These are phyloP conservation scores for Notolepis coatsorum DNA, from an alignment of 2,797 vertebrate genomes.

Conservation along the genomic window DNA sequence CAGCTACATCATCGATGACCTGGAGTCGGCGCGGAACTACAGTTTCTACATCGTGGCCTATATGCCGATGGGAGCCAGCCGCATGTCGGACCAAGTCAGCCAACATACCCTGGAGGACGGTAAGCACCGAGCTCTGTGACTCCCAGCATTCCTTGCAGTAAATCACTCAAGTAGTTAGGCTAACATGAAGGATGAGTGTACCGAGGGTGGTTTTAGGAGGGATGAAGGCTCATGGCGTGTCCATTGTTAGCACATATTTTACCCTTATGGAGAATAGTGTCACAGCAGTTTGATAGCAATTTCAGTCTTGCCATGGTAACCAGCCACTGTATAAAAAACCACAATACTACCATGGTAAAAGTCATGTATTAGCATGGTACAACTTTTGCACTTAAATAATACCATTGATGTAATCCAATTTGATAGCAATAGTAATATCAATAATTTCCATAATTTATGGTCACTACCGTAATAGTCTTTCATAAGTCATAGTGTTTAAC, in stretches of 20 bases:
- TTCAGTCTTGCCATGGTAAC: no score
- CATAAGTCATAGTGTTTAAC: neutral
- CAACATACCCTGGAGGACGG: conserved; percentile 96
- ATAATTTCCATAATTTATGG: no score
- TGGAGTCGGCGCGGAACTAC: conserved; percentile 95
- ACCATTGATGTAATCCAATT: no score
- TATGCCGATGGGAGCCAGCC: conserved; percentile 98
- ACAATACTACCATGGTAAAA: no score
- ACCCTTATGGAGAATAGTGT: neutral
- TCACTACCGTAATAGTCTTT: no score
- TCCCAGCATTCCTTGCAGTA: conserved; percentile 63
- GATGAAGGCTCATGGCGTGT: conserved; percentile 6
- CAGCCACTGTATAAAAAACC: no score
- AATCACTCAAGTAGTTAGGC: conserved; percentile 63
- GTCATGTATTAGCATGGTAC: no score
- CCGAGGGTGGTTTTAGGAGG: conserved; percentile 41
- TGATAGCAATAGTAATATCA: no score
- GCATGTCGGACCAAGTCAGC: conserved; percentile 97
- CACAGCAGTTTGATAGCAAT: no score
- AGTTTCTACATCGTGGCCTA: conserved; percentile 98
- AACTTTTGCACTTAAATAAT: no score
- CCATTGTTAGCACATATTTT: conserved; percentile 8
- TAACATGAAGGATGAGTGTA: conserved; percentile 50
- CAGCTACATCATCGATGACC: conserved; percentile 95
- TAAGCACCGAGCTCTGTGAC: conserved; percentile 74